phyloP scores from a whole-genome alignment of 2,797 vertebrate species.

The Lates japonicus region DNA sequence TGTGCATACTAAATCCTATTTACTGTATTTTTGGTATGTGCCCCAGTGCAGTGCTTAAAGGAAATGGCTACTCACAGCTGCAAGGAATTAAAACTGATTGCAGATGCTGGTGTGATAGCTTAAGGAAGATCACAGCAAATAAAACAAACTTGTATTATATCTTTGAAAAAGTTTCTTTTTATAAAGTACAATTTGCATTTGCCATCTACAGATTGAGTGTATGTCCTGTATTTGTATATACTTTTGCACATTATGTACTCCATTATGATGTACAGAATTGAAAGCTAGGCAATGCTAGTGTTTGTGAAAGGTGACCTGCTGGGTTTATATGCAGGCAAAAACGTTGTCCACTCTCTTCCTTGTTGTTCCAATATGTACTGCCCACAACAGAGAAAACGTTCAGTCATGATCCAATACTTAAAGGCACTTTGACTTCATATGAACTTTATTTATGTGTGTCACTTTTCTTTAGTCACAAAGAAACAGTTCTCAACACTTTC shows the following conservation, averaged over 20 bases:
- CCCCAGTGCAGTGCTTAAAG: not conserved
- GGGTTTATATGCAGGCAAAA: not conserved
- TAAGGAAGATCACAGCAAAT: not conserved
- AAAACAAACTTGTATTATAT: not conserved
- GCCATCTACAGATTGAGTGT: not conserved
- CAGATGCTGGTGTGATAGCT: slow-evolving; percentile 1
- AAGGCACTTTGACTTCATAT: slow-evolving; percentile 22
- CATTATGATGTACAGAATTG: not conserved
- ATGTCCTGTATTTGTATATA: not conserved
- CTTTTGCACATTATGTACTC: not conserved
- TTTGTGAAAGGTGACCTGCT: not conserved
- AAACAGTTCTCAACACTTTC: slow-evolving; percentile 34
- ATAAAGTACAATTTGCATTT: not conserved
- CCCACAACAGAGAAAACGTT: not conserved
- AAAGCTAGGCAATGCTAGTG: not conserved
- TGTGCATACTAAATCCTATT: not conserved
- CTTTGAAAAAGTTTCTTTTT: not conserved
- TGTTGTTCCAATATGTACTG: not conserved
- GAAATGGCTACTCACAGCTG: slow-evolving; percentile 19
- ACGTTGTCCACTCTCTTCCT: not conserved
- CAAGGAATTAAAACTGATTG: slow-evolving; percentile 29
- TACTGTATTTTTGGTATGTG: slow-evolving; percentile 9
- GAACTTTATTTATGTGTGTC: slow-evolving; percentile 35
- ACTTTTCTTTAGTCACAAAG: slow-evolving; percentile 40
- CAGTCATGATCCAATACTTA: slow-evolving; percentile 12